phyloP scores from a whole-genome alignment of 92 coral and sea anemone species.

The Epizoanthus fatuus region DNA sequence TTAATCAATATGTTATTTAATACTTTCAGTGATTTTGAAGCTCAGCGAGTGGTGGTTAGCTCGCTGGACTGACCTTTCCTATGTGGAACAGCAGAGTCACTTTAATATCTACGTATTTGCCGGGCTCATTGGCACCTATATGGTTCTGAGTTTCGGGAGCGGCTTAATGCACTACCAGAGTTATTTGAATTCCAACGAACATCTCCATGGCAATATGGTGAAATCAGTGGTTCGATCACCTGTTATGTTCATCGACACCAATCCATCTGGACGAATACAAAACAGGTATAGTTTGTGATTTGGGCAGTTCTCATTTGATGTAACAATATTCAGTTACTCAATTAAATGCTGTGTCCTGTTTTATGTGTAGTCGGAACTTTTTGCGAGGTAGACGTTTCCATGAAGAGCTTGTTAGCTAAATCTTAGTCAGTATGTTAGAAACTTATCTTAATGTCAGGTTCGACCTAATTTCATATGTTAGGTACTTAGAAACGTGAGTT shows the following conservation, averaged over 20 bases:
- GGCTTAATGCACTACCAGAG: conserved; percentile 32
- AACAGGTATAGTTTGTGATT: conserved; percentile 21
- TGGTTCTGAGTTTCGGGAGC: conserved; percentile 19
- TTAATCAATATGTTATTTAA: no score
- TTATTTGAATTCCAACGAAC: conserved; percentile 38
- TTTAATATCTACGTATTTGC: conserved; percentile 31
- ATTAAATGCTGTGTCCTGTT: no score
- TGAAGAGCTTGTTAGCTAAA: no score
- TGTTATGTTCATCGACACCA: conserved; percentile 30
- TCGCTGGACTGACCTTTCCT: conserved; percentile 34
- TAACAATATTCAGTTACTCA: no score
- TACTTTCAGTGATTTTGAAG: conserved; percentile 30
- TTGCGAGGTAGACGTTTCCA: no score
- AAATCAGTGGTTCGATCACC: conserved; percentile 41
- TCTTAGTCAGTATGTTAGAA: no score
- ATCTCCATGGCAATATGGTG: conserved; percentile 39
- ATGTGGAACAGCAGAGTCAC: conserved; percentile 21
- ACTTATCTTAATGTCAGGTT: no score
- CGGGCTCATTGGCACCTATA: not conserved
- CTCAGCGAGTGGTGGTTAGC: conserved; percentile 51
- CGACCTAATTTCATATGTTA: no score
- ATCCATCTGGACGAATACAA: conserved; percentile 36
- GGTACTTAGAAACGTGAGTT: no score
- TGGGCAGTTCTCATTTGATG: not conserved
- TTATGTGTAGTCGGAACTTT: no score